These are phyloP conservation scores for Crypturellus tataupa DNA, from an alignment of 2,797 vertebrate genomes.

Conservation along the genomic window DNA sequence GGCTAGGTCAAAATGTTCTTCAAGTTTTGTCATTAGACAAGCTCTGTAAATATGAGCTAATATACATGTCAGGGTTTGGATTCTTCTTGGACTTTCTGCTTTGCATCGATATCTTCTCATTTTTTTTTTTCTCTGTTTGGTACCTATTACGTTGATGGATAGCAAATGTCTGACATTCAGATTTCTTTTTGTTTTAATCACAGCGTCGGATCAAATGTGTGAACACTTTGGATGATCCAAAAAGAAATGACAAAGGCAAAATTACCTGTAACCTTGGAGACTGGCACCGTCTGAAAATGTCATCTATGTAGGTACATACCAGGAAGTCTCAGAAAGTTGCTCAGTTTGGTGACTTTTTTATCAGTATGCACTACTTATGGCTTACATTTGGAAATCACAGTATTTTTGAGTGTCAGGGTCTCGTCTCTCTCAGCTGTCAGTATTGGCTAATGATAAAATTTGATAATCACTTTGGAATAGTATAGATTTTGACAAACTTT, in stretches of 20 bases:
- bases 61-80: neutral
- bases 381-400: slow-evolving; percentile 40
- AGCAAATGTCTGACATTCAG: neutral
- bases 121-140: neutral
- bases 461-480: slow-evolving; percentile 66
- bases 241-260: neutral
- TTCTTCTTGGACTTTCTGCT: neutral
- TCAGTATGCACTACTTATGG: neutral
- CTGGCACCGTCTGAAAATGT: neutral
- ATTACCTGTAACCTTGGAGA: neutral
- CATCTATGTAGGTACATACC: neutral
- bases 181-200: neutral
- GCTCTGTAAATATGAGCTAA: neutral
- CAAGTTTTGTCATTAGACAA: neutral
- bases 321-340: neutral
- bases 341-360: slow-evolving; percentile 35
- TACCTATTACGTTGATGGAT: neutral
- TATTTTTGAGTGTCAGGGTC: slow-evolving; percentile 65
- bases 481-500: slow-evolving; percentile 72
- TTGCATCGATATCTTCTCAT: neutral
- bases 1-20: slow-evolving; percentile 51
- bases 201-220: neutral
- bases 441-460: slow-evolving; percentile 69
- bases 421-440: slow-evolving; percentile 60
- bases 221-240: neutral